phyloP scores from a whole-genome alignment of 2,888 invertebrate genomes.

The Ophion costatus region DNA sequence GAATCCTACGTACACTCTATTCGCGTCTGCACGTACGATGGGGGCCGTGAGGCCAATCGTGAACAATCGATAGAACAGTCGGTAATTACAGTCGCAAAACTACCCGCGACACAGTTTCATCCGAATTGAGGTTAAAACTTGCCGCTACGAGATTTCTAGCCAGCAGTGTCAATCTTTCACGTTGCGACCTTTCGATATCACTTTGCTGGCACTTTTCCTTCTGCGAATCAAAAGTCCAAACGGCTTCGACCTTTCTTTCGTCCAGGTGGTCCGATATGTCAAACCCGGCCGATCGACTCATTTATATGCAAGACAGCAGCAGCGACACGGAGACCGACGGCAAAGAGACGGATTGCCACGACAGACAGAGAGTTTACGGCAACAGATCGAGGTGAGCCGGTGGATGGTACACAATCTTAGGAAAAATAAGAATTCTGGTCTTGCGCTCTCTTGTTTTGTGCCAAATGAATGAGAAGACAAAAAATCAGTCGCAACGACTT shows the following conservation, averaged over 20 bases:
- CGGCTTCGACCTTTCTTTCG: conserved; percentile 52
- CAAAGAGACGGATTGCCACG: conserved; percentile 89
- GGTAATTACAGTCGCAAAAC: neutral
- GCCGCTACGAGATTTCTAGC: neutral
- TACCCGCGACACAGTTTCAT: neutral
- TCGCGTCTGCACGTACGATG: neutral
- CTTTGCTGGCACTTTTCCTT: neutral
- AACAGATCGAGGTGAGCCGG: conserved; percentile 87
- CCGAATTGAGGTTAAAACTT: neutral
- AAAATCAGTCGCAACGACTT: conserved; percentile 21
- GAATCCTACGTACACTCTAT: neutral
- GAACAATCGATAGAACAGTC: neutral
- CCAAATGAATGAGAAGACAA: neutral
- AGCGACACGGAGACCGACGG: conserved; percentile 93
- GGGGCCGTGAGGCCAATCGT: neutral
- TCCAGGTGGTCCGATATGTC: conserved; percentile 81
- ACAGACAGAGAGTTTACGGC: conserved; percentile 87
- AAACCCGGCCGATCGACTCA: conserved; percentile 80
- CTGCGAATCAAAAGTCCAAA: neutral
- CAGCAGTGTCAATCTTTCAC: neutral
- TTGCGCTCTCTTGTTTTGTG: neutral
- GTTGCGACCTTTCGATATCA: neutral
- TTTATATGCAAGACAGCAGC: conserved; percentile 88
- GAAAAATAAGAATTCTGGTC: neutral
- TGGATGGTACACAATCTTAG: neutral